Conservation (phyloP, 2,888 invertebrate genomes). For the Mamestra brassicae region DNA sequence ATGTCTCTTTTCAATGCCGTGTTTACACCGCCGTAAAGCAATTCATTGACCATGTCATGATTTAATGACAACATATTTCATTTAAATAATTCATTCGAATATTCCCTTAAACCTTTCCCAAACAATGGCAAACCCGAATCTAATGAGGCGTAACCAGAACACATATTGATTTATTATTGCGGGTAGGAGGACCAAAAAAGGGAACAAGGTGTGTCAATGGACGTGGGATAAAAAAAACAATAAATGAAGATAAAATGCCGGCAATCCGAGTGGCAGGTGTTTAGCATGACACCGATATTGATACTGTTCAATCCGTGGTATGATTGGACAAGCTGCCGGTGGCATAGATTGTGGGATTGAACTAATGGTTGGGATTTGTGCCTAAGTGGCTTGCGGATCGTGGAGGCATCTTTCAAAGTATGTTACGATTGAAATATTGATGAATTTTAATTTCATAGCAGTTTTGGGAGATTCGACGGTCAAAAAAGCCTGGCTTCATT, state of each 20-base stretch:
- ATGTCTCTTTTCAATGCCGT: constrained; percentile 7
- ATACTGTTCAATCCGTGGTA: constrained; percentile 68
- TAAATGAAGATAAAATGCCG: constrained; percentile 83
- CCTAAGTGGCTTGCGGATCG: background rate
- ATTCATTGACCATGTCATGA: constrained; percentile 26
- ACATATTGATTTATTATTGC: constrained; percentile 71
- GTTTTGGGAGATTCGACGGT: background rate
- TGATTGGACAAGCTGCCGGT: constrained; percentile 55
- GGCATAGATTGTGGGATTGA: constrained; percentile 50
- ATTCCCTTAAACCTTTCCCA: constrained; percentile 24
- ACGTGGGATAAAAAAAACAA: constrained; percentile 71
- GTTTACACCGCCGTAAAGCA: constrained; percentile 33
- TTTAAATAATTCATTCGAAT: constrained; percentile 33
- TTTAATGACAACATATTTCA: constrained; percentile 45
- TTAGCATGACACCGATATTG: constrained; percentile 72
- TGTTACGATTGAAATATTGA: background rate
- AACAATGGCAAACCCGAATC: constrained; percentile 54
- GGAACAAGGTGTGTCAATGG: constrained; percentile 77
- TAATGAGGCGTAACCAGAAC: constrained; percentile 72
- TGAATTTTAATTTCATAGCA: background rate
- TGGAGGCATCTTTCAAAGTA: background rate
- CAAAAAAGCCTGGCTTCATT: background rate
- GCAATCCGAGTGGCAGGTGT: constrained; percentile 80
- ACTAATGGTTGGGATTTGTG: background rate
- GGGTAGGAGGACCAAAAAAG: constrained; percentile 66